Percentiles rank a stretch among this genome's conserved stretches.
Conservation (phyloP, 2,113 vertebrate species). For the Tylochromis polylepis region DNA sequence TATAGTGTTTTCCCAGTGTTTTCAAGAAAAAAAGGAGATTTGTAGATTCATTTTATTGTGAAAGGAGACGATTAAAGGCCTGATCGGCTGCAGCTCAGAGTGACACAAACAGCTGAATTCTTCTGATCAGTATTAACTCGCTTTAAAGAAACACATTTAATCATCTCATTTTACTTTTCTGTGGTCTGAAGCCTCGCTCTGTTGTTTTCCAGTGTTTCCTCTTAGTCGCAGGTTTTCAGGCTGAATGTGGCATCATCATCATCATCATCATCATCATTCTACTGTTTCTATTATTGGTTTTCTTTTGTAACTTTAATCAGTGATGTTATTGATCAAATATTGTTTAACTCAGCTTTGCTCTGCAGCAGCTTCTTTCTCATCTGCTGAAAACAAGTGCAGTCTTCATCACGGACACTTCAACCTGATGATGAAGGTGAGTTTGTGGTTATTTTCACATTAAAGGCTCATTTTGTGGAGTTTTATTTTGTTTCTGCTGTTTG, state of each 20-base stretch:
- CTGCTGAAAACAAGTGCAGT: too few relatives aligned
- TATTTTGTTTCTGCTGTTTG: neutral
- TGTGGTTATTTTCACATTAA: neutral
- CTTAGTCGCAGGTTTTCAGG: neutral
- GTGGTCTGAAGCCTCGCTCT: neutral
- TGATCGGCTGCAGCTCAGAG: too few relatives aligned
- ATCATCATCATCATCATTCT: neutral
- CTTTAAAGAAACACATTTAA: too few relatives aligned
- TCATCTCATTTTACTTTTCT: neutral
- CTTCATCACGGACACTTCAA: neutral
- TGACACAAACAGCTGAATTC: too few relatives aligned
- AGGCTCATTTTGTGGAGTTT: neutral
- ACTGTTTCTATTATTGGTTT: neutral
- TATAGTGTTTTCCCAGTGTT: too few relatives aligned
- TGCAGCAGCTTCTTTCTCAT: neutral
- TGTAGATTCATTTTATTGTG: too few relatives aligned
- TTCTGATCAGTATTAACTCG: too few relatives aligned
- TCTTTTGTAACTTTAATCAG: neutral
- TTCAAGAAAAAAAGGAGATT: too few relatives aligned
- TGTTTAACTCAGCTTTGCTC: neutral
- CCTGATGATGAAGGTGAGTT: neutral
- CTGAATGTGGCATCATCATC: neutral
- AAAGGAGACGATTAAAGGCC: too few relatives aligned
- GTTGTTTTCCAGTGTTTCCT: neutral
- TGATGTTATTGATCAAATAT: too few relatives aligned